phyloP scores from a whole-genome alignment of 2,888 invertebrate genomes.

The Drosophila mimica region DNA sequence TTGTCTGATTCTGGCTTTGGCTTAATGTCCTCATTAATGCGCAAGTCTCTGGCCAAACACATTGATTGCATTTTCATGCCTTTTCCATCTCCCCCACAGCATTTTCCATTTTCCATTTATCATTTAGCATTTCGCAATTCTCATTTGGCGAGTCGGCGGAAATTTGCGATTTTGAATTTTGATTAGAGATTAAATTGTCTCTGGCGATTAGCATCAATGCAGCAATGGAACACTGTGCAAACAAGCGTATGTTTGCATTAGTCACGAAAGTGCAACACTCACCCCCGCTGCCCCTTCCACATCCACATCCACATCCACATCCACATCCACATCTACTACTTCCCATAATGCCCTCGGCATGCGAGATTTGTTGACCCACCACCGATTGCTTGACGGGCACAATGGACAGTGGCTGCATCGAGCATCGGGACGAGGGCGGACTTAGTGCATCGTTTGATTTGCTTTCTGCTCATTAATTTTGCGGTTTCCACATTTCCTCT shows the following conservation, averaged over 20 bases:
- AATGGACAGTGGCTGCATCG: slow-evolving; percentile 4
- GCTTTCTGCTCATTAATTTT: slow-evolving; percentile 79
- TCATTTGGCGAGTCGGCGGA: slow-evolving; percentile 60
- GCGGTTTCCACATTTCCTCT: slow-evolving; percentile 56
- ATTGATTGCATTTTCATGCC: slow-evolving; percentile 62
- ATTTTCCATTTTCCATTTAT: slow-evolving; percentile 33
- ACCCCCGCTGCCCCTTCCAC: slow-evolving; percentile 1
- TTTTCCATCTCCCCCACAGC: background rate
- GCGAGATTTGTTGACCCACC: slow-evolving; percentile 48
- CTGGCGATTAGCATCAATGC: slow-evolving; percentile 76
- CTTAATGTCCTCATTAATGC: slow-evolving; percentile 62
- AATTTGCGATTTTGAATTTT: slow-evolving; percentile 80
- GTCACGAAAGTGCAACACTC: slow-evolving; percentile 48
- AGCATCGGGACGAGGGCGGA: slow-evolving; percentile 35
- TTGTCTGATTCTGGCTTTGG: slow-evolving; percentile 26
- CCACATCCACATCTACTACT: background rate
- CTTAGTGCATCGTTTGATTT: slow-evolving; percentile 72
- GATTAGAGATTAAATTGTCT: slow-evolving; percentile 81
- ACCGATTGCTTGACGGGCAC: slow-evolving; percentile 17
- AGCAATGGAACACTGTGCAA: slow-evolving; percentile 64
- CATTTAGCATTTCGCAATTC: slow-evolving; percentile 51
- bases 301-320: background rate
- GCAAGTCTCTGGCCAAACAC: slow-evolving; percentile 33
- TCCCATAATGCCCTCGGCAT: background rate
- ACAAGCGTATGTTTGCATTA: slow-evolving; percentile 81